A percentile compares a stretch with the other conserved stretches of the same genome.
Conservation (phyloP, 2,888 invertebrate genomes). For the Lymantria monacha region DNA sequence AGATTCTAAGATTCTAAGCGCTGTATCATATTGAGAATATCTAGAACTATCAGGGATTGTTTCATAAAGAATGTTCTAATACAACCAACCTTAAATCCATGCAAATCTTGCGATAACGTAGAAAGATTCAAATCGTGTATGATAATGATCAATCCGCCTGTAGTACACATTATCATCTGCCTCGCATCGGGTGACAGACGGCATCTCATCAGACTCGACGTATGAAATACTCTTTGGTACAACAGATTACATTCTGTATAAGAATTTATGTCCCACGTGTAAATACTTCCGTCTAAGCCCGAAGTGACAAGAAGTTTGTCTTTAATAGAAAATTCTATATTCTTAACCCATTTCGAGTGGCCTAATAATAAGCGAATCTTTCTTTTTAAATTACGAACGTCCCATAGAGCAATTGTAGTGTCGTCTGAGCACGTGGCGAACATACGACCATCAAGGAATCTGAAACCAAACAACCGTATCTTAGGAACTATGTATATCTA, state of each 20-base stretch:
- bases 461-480: slow-evolving; percentile 48
- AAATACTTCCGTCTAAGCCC: slow-evolving; percentile 96
- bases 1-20: no score
- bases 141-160: slow-evolving; percentile 93
- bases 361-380: slow-evolving; percentile 90
- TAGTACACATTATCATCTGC: slow-evolving; percentile 95
- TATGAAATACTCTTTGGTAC: slow-evolving; percentile 92
- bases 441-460: slow-evolving; percentile 92
- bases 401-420: slow-evolving; percentile 96
- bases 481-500: not conserved
- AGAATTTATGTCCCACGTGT: slow-evolving; percentile 96
- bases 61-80: no score
- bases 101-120: slow-evolving; percentile 89
- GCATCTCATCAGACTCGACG: slow-evolving; percentile 93
- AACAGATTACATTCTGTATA: slow-evolving; percentile 89
- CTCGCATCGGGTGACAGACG: slow-evolving; percentile 92
- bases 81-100: slow-evolving; percentile 89
- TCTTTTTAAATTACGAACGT: slow-evolving; percentile 91
- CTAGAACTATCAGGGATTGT: no score
- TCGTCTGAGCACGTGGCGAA: slow-evolving; percentile 98
- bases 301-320: slow-evolving; percentile 94
- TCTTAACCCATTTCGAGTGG: slow-evolving; percentile 98
- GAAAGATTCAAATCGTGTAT: slow-evolving; percentile 93
- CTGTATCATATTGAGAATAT: no score
- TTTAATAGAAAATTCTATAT: slow-evolving; percentile 94